Base-by-base conservation (phyloP, 2,888 invertebrate species). In the Dicyrtoma fusca region DNA sequence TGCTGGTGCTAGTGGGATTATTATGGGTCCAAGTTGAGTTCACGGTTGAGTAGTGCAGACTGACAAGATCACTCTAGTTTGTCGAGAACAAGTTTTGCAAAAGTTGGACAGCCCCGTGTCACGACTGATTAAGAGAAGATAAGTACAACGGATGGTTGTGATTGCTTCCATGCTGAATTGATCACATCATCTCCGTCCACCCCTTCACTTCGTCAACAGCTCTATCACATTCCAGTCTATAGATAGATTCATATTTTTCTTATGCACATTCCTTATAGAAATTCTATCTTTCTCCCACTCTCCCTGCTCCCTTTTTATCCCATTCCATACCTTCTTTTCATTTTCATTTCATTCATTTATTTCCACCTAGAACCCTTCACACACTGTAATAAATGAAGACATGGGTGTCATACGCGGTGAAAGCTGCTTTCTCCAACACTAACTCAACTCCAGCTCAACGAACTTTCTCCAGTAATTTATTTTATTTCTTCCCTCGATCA, bases 71-170 rank as follows among this genome's bases (percentile, higher is more conserved):
- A 66, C 66, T 68, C 57, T 45, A 53, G 19, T 65, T 65, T 51
- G 65, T 34, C 19, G n/a, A 47, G 68, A 68, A 68, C 68, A 68
- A 68, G 68, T 68, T 68, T 64, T 64, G 51, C 49, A 61, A 69
- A 69, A 72, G 72, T 72, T 69, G 68, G 68, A 68, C 72, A 72
- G 49, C 47, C 63, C 44, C 53, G 62, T 72, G 72, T 72, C 72
- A 72, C 53, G 69, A 72, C 68, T 69, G 72, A 72, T 72, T 72
- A 72, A 72, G 68, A 72, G 72, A 26, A 72, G 72, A 72, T 72
- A 72, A 72, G 72, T 25, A 68, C 55, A 68, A 44, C 44, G 57
- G 42, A 65, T 49, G 68, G 68, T 34, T 57, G 45, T 57, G 42
- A 14, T 23, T 45, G 57, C 57, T 59, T 68, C 45, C 68, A 17